A percentile compares a stretch with the other conserved stretches of the same genome.
Conservation (phyloP, 35 echinoderm and acorn worm genomes). For the Heliocidaris tuberculata region DNA sequence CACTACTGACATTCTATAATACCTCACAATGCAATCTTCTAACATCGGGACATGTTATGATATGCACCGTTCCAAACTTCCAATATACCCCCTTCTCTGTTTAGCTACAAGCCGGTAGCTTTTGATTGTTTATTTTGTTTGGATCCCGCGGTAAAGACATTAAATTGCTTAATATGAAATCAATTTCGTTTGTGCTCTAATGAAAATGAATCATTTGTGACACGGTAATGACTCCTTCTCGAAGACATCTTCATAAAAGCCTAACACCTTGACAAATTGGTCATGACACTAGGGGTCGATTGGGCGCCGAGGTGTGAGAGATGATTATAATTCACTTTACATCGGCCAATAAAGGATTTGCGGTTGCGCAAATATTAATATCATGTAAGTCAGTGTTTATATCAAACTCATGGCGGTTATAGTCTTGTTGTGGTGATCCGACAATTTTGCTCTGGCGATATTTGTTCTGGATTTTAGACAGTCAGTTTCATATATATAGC, state of each 20-base stretch:
- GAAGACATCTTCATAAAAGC: neutral
- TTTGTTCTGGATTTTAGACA: too few relatives aligned
- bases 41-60: neutral
- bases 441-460: too few relatives aligned
- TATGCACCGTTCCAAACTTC: neutral
- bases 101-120: neutral
- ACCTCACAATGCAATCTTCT: neutral
- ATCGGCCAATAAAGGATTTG: neutral
- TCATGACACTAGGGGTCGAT: neutral
- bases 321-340: neutral
- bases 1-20: too few relatives aligned
- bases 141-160: neutral
- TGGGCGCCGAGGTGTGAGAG: neutral
- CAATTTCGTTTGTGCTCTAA: neutral
- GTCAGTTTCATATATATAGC: too few relatives aligned
- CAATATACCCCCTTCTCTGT: neutral
- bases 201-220: neutral
- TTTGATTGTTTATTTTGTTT: neutral
- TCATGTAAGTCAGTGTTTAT: neutral
- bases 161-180: neutral
- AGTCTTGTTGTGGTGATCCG: neutral
- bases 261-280: neutral
- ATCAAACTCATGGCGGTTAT: neutral
- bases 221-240: neutral
- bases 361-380: constrained; percentile 1